phyloP scores from a whole-genome alignment of 37 sponge, comb jelly and placozoan species.

The Haliclona indistincta region DNA sequence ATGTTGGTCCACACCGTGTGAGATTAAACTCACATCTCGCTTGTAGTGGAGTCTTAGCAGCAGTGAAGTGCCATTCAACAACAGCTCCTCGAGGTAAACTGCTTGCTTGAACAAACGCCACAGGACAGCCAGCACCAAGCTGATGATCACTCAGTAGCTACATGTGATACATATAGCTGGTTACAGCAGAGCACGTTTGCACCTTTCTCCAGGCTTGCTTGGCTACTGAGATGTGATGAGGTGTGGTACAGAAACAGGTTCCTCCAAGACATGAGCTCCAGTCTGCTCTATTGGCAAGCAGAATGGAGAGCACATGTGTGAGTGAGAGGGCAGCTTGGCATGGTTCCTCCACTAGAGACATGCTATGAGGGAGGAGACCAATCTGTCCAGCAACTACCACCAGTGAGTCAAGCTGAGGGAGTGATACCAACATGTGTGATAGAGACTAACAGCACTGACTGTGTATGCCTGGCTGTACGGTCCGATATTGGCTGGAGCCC shows the following conservation, averaged over 20 bases:
- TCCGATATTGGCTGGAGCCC: slow-evolving; percentile 94
- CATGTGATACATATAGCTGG: background rate
- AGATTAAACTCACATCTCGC: slow-evolving; percentile 5
- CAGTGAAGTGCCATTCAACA: slow-evolving; percentile 81
- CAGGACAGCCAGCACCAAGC: slow-evolving; percentile 29
- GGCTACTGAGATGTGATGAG: slow-evolving; percentile 35
- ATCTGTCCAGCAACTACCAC: slow-evolving; percentile 85
- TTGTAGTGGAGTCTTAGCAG: slow-evolving; percentile 14
- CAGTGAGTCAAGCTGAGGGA: slow-evolving; percentile 21
- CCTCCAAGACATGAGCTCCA: slow-evolving; percentile 43
- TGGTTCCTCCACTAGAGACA: slow-evolving; percentile 15
- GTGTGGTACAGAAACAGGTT: slow-evolving; percentile 56
- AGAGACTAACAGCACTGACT: slow-evolving; percentile 17
- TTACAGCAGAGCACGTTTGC: background rate
- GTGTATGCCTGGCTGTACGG: slow-evolving; percentile 84
- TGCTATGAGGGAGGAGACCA: slow-evolving; percentile 35
- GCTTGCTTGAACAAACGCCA: slow-evolving; percentile 31
- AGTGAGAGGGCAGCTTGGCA: slow-evolving; percentile 45
- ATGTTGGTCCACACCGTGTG: background rate
- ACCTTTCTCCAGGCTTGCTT: slow-evolving; percentile 28
- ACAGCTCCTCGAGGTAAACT: slow-evolving; percentile 52
- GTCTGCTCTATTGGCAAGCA: slow-evolving; percentile 33
- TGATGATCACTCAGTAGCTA: background rate
- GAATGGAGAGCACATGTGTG: slow-evolving; percentile 29
- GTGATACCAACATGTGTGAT: background rate